A percentile compares a stretch with the other conserved stretches of the same genome.
Conservation (phyloP, 1,140 invertebrate genomes). For the Leptinotarsa undecemlineata region DNA sequence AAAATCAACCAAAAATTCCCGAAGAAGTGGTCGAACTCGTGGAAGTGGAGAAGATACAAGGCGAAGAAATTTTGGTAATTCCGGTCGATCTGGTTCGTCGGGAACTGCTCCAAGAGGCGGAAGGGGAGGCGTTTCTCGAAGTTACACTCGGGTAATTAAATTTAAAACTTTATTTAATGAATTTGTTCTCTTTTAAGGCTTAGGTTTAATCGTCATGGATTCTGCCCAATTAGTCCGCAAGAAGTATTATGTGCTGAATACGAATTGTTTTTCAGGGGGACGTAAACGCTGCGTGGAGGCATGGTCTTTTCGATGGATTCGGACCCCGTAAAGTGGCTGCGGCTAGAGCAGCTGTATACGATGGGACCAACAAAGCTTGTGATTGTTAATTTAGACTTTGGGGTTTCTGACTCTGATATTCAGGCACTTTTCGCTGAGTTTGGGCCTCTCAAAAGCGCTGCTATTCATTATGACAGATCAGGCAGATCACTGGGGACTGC, state of each 20-base stretch:
- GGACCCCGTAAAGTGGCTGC: slow-evolving; percentile 67
- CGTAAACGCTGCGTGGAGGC: slow-evolving; percentile 92
- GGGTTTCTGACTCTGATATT: slow-evolving; percentile 94
- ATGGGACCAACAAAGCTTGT: slow-evolving; percentile 82
- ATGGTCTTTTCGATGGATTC: slow-evolving; percentile 91
- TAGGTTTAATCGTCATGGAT: slow-evolving; percentile 28
- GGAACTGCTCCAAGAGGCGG: slow-evolving; percentile 64
- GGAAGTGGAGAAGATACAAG: slow-evolving; percentile 56
- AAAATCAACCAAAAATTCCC: slow-evolving; percentile 68
- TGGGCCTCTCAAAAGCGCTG: slow-evolving; percentile 89
- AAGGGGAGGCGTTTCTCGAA: slow-evolving; percentile 67
- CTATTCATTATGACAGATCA: slow-evolving; percentile 96
- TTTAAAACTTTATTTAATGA: slow-evolving; percentile 38
- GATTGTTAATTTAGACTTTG: slow-evolving; percentile 95
- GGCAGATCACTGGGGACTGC: slow-evolving; percentile 93
- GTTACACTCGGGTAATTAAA: slow-evolving; percentile 69
- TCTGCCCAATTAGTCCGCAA: slow-evolving; percentile 21
- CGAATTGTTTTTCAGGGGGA: slow-evolving; percentile 67
- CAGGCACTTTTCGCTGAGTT: slow-evolving; percentile 97
- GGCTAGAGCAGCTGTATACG: slow-evolving; percentile 57
- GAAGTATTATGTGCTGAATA: slow-evolving; percentile 36
- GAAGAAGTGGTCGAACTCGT: slow-evolving; percentile 55
- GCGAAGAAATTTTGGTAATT: slow-evolving; percentile 58
- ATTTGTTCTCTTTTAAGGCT: slow-evolving; percentile 38
- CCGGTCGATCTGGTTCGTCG: slow-evolving; percentile 56